Evolutionary conservation across 2,888 invertebrate species (phyloP), one percentile per base, ranked within the genome.

Genomic region (Callyntrura guangdongensis): DNA sequence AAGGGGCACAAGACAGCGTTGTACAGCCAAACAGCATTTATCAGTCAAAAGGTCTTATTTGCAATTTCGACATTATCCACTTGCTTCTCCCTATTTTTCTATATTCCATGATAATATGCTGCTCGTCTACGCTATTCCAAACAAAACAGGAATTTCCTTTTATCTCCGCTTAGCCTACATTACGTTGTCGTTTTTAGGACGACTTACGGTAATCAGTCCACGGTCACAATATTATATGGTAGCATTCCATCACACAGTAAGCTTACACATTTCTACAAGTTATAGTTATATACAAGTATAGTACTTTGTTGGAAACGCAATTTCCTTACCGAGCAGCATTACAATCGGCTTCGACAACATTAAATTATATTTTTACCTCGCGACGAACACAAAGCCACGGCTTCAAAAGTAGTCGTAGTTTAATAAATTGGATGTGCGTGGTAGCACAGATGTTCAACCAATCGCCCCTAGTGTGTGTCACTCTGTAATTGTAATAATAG

Each of bases 31-130:
- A 72, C 82, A 88, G 72, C 74, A 59, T 82, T 88, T 82, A 88
- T 88, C 88, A 88, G 88, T 72, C 72, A 88, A 69, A 81, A 67
- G 87, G 86, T 86, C 86, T 64, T 79, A 86, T 79, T 79, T 86
- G 87, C 79, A 87, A 81, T 56, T 86, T 86, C 64, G 67, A 86
- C 64, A 67, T 86, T 86, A 36, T 81, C 53, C 56, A 59, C 74
- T 64, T 53, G n/a, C 53, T 86, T 22, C 36, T 36, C 36, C 36
- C 36, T 36, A 36, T 36, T 53, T 59, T 74, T 20, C 47, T 47
- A 49, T 85, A 11, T 53, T 36, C 6, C 49, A n/a, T 77, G 14
- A 11, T 49, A 22, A 9, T 6, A 22, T 5, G 20, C 74, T 72
- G 49, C 49, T 69, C n/a, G 8, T 17, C 20, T 61, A 14, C 17